A percentile compares a stretch with the other conserved stretches of the same genome.
These are phyloP conservation scores for Neodiprion pinetum DNA, from an alignment of 1,140 invertebrate genomes.

Conservation along the genomic window DNA sequence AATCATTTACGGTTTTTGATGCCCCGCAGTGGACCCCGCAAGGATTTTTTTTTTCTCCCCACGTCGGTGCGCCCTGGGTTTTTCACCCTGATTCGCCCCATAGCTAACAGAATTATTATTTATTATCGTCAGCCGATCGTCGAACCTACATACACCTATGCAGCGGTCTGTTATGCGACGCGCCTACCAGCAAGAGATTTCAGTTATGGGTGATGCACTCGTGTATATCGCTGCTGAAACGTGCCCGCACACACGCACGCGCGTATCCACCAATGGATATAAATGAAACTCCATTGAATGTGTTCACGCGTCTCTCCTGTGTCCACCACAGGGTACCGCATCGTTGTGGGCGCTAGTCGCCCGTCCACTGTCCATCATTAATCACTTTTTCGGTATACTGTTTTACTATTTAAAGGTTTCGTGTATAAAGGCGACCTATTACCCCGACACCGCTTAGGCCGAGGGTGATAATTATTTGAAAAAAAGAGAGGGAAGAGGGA, in stretches of 20 bases:
- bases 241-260: background rate
- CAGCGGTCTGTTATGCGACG: background rate
- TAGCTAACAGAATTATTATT: slow-evolving; percentile 52
- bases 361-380: slow-evolving; percentile 44
- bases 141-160: background rate
- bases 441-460: background rate
- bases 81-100: slow-evolving; percentile 45
- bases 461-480: background rate
- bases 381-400: slow-evolving; percentile 47
- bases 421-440: slow-evolving; percentile 16
- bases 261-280: background rate
- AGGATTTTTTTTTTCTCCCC: slow-evolving; percentile 16
- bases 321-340: slow-evolving; percentile 24
- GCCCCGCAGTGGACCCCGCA: background rate
- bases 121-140: slow-evolving; percentile 43
- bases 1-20: slow-evolving; percentile 46
- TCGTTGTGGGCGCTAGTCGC: slow-evolving; percentile 25
- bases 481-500: background rate
- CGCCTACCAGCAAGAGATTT: background rate
- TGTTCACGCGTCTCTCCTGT: slow-evolving; percentile 19
- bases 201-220: no score
- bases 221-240: no score
- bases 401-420: slow-evolving; percentile 48
- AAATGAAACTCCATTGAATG: slow-evolving; percentile 5
- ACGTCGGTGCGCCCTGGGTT: slow-evolving; percentile 29